phyloP scores from a whole-genome alignment of 1,140 invertebrate genomes.

The Heliconius hermathena region DNA sequence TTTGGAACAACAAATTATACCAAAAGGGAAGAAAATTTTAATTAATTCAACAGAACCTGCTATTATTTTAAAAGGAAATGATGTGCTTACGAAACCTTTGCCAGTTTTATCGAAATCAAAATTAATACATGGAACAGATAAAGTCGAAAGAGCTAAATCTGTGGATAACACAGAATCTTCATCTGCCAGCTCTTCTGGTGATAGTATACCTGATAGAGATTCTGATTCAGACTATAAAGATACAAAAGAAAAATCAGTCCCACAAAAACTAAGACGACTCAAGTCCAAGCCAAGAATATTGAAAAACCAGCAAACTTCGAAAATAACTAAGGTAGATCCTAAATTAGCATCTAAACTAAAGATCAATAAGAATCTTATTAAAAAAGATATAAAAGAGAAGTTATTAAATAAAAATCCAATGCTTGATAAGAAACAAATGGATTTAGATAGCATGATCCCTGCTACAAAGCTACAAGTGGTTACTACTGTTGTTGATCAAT shows the following conservation, averaged over 20 bases:
- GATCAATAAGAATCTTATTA: slow-evolving; percentile 58
- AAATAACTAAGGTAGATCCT: slow-evolving; percentile 52
- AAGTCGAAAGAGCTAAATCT: slow-evolving; percentile 46
- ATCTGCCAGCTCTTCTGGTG: slow-evolving; percentile 70
- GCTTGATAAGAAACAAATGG: slow-evolving; percentile 53
- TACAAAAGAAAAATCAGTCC: slow-evolving; percentile 59
- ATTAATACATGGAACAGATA: slow-evolving; percentile 48
- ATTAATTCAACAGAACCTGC: slow-evolving; percentile 69
- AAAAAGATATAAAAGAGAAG: slow-evolving; percentile 70
- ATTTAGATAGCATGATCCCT: slow-evolving; percentile 46
- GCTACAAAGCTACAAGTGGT: slow-evolving; percentile 45
- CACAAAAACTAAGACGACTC: slow-evolving; percentile 55
- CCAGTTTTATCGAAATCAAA: slow-evolving; percentile 64
- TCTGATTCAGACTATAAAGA: slow-evolving; percentile 80
- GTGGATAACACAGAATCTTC: slow-evolving; percentile 70
- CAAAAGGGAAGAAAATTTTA: slow-evolving; percentile 78
- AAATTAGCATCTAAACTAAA: slow-evolving; percentile 61
- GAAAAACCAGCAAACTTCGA: slow-evolving; percentile 51
- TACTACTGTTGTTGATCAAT: slow-evolving; percentile 44
- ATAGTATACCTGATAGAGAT: slow-evolving; percentile 73
- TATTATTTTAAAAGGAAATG: slow-evolving; percentile 73
- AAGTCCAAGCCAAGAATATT: slow-evolving; percentile 72
- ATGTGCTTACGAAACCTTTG: slow-evolving; percentile 70
- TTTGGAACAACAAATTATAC: slow-evolving; percentile 77
- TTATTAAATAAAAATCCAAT: slow-evolving; percentile 53